Percentiles rank a stretch among this genome's conserved stretches.
Conservation (phyloP, 2,888 invertebrate genomes). For the Cephonodes hylas region DNA sequence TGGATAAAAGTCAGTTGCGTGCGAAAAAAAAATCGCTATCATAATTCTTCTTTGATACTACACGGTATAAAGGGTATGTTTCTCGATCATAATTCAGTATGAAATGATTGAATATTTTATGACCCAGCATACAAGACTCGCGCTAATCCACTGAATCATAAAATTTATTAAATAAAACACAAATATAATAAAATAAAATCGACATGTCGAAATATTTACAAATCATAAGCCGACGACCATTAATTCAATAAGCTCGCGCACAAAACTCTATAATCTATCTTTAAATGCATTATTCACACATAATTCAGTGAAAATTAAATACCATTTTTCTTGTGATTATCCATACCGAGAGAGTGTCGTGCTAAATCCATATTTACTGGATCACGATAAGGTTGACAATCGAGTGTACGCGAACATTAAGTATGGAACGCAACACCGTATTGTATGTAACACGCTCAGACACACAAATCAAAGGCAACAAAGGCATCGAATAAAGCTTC, state of each 20-base stretch:
- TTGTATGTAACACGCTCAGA: conserved; percentile 62
- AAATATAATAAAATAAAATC: conserved; percentile 26
- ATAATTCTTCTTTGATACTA: no score
- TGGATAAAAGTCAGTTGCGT: no score
- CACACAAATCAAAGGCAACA: conserved; percentile 73
- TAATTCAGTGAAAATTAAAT: conserved; percentile 62
- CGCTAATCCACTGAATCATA: conserved; percentile 2
- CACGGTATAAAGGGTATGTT: neutral
- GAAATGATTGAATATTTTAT: neutral
- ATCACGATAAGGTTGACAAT: conserved; percentile 40
- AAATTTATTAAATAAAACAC: conserved; percentile 20
- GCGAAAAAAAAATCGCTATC: no score
- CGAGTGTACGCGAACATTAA: conserved; percentile 24
- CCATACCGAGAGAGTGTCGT: conserved; percentile 24
- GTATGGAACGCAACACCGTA: conserved; percentile 42
- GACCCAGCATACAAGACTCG: neutral
- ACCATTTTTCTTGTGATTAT: conserved; percentile 44
- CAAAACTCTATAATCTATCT: conserved; percentile 42
- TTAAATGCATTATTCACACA: conserved; percentile 48
- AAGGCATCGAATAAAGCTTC: conserved; percentile 65
- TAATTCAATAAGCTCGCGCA: conserved; percentile 22
- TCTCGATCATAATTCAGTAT: neutral
- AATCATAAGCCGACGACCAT: conserved; percentile 32
- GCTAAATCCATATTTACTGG: conserved; percentile 35
- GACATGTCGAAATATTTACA: conserved; percentile 46